A percentile compares a stretch with the other conserved stretches of the same genome.
Evolutionary conservation across 2,888 invertebrate species (phyloP).

Genomic region (Agelastica alni): DNA sequence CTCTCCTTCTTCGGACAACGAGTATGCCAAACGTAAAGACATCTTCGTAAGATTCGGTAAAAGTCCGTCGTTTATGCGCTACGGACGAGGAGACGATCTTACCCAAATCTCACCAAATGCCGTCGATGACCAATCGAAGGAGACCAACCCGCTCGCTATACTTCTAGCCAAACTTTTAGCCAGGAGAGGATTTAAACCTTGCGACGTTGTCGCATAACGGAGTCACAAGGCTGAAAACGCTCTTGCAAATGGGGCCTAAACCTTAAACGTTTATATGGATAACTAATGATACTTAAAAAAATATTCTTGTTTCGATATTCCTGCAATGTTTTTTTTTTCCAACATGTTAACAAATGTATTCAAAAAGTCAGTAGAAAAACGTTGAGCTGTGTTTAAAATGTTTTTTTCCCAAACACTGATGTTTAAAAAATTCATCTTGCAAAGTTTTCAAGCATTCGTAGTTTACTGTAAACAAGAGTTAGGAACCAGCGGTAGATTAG

Average conservation of each 20-base stretch:
- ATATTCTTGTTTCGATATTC: too few species aligned
- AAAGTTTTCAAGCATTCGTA: too few species aligned
- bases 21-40: constrained; percentile 32
- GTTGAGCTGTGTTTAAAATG: too few species aligned
- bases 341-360: too few species aligned
- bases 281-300: too few species aligned
- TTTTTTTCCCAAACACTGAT: too few species aligned
- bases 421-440: too few species aligned
- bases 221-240: constrained; percentile 15
- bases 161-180: constrained; percentile 14
- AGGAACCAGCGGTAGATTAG: too few species aligned
- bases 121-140: constrained; percentile 8
- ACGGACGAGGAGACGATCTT: constrained; percentile 38
- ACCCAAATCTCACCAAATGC: neutral
- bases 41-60: constrained; percentile 45
- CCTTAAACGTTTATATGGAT: constrained; percentile 7
- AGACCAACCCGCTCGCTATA: neutral
- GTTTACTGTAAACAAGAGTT: too few species aligned
- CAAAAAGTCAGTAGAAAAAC: too few species aligned
- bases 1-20: neutral
- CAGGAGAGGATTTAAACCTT: constrained; percentile 1
- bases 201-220: constrained; percentile 9
- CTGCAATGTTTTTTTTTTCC: too few species aligned
- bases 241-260: constrained; percentile 15
- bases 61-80: constrained; percentile 44